Percentiles rank a stretch among this genome's conserved stretches.
Evolutionary conservation across 2,113 vertebrate genomes (phyloP).

Genomic region (Condylura cristata): DNA sequence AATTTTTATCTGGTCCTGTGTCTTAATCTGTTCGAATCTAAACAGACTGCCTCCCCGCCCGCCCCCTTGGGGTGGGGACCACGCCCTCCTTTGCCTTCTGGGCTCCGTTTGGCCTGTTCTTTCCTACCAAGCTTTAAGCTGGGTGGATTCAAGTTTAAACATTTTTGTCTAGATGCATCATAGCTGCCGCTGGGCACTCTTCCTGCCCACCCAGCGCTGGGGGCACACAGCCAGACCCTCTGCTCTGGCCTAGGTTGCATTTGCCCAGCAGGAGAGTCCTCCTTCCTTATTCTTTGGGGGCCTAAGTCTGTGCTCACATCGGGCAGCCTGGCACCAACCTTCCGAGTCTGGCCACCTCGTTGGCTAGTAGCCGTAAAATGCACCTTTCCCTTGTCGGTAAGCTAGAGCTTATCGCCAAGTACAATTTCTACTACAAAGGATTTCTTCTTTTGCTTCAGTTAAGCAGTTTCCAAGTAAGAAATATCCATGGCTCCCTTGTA

Average conservation of each 20-base stretch:
- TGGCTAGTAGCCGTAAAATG: no score
- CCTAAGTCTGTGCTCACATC: not conserved
- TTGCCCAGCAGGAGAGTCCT: not conserved
- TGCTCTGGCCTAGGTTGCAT: fast-evolving
- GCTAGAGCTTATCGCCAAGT: not conserved
- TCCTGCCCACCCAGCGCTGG: fast-evolving
- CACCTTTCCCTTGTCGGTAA: no score
- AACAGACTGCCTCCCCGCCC: not conserved
- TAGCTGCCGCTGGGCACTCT: not conserved
- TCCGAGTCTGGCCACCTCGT: not conserved
- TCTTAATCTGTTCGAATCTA: not conserved
- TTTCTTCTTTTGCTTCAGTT: not conserved
- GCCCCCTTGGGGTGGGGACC: not conserved
- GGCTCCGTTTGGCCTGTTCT: not conserved
- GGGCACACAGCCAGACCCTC: not conserved
- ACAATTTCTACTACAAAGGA: not conserved
- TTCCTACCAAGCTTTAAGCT: not conserved
- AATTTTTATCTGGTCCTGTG: not conserved
- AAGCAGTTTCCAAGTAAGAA: not conserved
- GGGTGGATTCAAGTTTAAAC: not conserved
- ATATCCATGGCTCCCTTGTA: not conserved
- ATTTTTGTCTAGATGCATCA: not conserved
- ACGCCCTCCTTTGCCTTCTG: no score
- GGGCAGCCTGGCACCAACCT: not conserved
- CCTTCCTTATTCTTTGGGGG: not conserved